Base-by-base conservation (phyloP, 2,113 vertebrate species). In the human region DNA sequence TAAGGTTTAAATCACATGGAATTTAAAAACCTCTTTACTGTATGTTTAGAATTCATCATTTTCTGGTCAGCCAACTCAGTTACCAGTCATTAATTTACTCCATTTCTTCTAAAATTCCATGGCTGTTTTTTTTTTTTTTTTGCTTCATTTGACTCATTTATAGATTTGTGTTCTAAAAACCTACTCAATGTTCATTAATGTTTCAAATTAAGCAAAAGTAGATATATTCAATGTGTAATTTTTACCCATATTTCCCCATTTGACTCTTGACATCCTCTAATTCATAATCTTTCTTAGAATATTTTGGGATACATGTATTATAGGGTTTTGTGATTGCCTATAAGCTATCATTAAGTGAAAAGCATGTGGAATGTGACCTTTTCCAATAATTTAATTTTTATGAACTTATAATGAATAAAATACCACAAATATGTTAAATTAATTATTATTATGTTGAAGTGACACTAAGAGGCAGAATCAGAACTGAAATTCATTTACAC, bases 361-460 rank as follows among this genome's bases (percentile, higher is more conserved):
- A 18, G 22, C 27, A 64, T 30, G 0, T 86, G 16, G 16, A 81
- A 40, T 38, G 2, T 57, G 17, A 0, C 9, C 6, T 0, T 80
- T 45, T 84, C 3, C 4, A 80, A n/a, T 55, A 61, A 1, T n/a
- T 11, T 38, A 55, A 38, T 4, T 55, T 93, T 93, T 66, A 1
- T 87, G 13, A 94, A 55, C 17, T 52, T 75, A 89, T 8, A 2
- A 81, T 55, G 25, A 72, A 45, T 73, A 50, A 17, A 30, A 82
- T 40, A 48, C 1, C 5, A 59, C 1, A 75, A 80, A 52, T 52
- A 38, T 6, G 48, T 50, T 55, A 66, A 86, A 93, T 86, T 48
- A 43, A 45, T 61, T 72, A 59, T 0, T 66, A 1, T 25, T 89
- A 4, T 76, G 11, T 76, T 88, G 13, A 95, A 84, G 17, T 57